Conservation (phyloP, 2,113 vertebrate species). For the Cololabis saira region DNA sequence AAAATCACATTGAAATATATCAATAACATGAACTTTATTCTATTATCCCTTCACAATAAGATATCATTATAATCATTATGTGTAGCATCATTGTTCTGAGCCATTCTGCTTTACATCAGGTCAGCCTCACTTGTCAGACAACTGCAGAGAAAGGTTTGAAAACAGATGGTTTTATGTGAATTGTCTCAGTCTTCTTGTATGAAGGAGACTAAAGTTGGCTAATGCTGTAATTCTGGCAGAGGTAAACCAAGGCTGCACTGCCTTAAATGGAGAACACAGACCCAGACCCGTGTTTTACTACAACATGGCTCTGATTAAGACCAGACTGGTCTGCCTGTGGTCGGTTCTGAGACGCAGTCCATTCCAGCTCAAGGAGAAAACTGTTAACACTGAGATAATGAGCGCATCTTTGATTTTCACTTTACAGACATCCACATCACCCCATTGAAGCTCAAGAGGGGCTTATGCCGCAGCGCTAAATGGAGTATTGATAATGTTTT, state of each 20-base stretch:
- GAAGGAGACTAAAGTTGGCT: conserved; percentile 58
- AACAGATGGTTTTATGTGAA: conserved; percentile 39
- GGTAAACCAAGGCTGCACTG: conserved; percentile 66
- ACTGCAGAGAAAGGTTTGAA: conserved; percentile 20
- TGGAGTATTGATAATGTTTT: conserved; percentile 7
- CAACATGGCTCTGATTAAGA: conserved; percentile 81
- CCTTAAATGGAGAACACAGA: conserved; percentile 84
- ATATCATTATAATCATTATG: neutral
- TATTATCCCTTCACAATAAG: neutral
- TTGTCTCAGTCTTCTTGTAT: conserved; percentile 65
- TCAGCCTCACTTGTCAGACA: conserved; percentile 12
- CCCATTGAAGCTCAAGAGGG: conserved; percentile 6
- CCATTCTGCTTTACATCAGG: neutral
- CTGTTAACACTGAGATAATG: conserved; percentile 58
- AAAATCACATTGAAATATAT: neutral
- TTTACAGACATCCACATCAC: conserved; percentile 20
- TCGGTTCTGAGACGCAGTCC: conserved; percentile 67
- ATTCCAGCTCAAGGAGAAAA: conserved; percentile 59
- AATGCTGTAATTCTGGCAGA: conserved; percentile 71
- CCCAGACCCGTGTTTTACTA: conserved; percentile 73
- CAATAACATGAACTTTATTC: conserved; percentile 1
- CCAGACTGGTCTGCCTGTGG: conserved; percentile 73
- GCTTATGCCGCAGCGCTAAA: neutral
- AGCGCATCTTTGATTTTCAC: conserved; percentile 40
- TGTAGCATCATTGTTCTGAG: neutral